Conservation (phyloP, 2,797 vertebrate species). For the Sphenodon punctatus region DNA sequence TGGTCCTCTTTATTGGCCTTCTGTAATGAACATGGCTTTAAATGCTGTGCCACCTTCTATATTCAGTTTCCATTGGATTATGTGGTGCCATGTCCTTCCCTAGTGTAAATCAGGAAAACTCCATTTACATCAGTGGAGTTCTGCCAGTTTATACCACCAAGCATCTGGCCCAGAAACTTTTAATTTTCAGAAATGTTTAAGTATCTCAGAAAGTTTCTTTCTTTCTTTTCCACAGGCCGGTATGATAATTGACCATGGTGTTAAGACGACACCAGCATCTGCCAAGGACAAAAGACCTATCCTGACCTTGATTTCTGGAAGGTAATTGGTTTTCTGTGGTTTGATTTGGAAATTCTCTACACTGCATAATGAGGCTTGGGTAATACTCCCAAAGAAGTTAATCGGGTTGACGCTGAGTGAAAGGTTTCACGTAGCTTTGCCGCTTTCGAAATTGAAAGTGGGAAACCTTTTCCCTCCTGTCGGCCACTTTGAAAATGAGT, state of each 20-base stretch:
- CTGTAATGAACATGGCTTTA: neutral
- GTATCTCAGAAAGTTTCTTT: neutral
- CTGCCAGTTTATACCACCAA: neutral
- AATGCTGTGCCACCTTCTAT: neutral
- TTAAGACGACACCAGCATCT: slow-evolving; percentile 92
- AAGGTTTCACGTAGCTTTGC: neutral
- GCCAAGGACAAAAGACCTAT: slow-evolving; percentile 95
- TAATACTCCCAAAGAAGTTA: neutral
- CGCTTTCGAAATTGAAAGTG: no score
- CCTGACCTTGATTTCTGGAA: slow-evolving; percentile 90
- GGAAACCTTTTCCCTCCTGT: no score
- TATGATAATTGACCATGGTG: slow-evolving; percentile 96
- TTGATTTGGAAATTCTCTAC: neutral
- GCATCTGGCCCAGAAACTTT: neutral
- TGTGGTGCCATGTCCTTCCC: neutral
- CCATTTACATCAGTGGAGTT: neutral
- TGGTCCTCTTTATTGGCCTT: neutral
- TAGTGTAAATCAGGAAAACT: neutral
- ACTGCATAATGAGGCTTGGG: neutral
- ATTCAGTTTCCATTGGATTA: neutral
- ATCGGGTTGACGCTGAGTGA: neutral
- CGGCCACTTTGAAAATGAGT: no score
- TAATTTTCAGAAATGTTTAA: neutral
- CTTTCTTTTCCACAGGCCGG: slow-evolving; percentile 82
- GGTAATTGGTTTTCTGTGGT: slow-evolving; percentile 72